Evolutionary conservation across 2,888 invertebrate genomes (phyloP), one percentile per base, ranked within the genome.

Genomic region (Brachypalpus laphriformis): DNA sequence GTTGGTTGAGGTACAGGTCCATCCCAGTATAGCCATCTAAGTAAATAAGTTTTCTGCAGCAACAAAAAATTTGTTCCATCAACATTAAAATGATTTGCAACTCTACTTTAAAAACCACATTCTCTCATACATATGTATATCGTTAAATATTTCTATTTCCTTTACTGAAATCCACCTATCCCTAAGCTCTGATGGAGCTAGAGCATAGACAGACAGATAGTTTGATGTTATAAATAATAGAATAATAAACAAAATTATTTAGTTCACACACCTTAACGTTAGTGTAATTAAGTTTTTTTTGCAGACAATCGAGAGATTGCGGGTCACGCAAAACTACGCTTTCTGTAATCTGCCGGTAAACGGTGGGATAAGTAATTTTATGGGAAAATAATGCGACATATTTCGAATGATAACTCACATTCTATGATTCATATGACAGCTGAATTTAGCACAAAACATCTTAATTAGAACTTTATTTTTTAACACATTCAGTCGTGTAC

Each of bases 291-390:
- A 1, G 28, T 0, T 65, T 49, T 59, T 42, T 9, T 14, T 22
- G 34, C 47, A 34, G 47, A 31, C 34, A 14, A 51, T 37, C 22
- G 49, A 11, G 34, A 65, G 49, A 49, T 34, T 49, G 22, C 22
- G 20, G 20, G 49, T 65, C 65, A 65, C 49, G 65, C 47, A 31
- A 49, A 49, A 22, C 31, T 14, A 7, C 45, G 5, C 59, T 42
- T 11, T 28, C n/a, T 2, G 20, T 14, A 9, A 65, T 49, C 9
- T 34, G n/a, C 31, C 14, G 49, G 34, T 11, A 14, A 31, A 18
- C 16, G 14, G 16, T 49, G 18, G 45, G 18, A 37, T 11, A 16
- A 20, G 3, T 25, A 9, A 7, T 45, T 63, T 65, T 14, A 22
- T 59, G 14, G 22, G 22, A 59, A 18, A 16, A 1, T 45, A 45